Evolutionary conservation across 2,888 invertebrate species (phyloP), one percentile per base, ranked within the genome.

Genomic region (Eristalinus aeneus): DNA sequence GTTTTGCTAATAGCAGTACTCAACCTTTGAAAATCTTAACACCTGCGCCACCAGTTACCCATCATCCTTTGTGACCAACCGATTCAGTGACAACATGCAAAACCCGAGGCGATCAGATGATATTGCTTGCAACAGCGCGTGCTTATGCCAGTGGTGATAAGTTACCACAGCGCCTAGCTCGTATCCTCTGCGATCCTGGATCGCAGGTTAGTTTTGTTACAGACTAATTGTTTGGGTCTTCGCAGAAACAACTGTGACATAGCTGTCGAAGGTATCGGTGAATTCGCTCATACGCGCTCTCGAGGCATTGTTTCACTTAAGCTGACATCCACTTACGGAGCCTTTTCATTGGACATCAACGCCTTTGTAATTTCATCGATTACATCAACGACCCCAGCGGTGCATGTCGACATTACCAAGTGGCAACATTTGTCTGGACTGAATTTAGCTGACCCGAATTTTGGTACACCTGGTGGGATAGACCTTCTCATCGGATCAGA

Each of bases 391-490:
- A 68, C 68, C 9, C 36, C 68, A 16, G 68, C 68, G 32, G 32
- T 31, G 20, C 54, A 39, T 9, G 46, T 64, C 2, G 64, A 64
- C 23, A 12, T 22, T 2, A 39, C 22, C 0, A 0, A 23, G 36
- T 11, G 79, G 88, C 10, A 63, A 27, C 88, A 88, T 16, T 61
- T 89, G 9, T 60, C n/a, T 64, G 53, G 63, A 78, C 31, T 82
- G 22, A 75, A 83, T 32, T 74, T n/a, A 88, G 31, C 78, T 82
- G 0, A 88, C 82, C 1, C 84, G 82, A 85, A 88, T 5, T 88
- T 88, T 73, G 89, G 89, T 6, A 72, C 88, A 12, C 80, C 88
- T 22, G 87, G 87, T 22, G 65, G 32, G 8, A 72, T 46, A 80
- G 54, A 68, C 2, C 12, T 36, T 5, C 56, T 69, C 5, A 12